Conservation (phyloP, 1,140 invertebrate genomes). For the Heliconius nattereri region DNA sequence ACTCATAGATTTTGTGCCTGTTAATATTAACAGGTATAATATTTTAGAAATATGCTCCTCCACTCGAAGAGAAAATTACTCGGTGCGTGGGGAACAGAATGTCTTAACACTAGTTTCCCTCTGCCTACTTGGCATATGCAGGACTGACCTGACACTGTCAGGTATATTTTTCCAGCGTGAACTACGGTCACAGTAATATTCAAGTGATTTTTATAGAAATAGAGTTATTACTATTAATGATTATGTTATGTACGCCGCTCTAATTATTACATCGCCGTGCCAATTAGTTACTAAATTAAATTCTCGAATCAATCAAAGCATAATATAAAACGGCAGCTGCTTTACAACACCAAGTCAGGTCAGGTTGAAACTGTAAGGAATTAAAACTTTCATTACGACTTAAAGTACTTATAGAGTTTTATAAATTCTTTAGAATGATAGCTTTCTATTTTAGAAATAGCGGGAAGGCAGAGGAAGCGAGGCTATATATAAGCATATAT, state of each 20-base stretch:
- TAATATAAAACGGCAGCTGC: slow-evolving; percentile 9
- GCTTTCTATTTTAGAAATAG: too few species aligned
- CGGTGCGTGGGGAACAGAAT: neutral
- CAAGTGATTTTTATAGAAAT: neutral
- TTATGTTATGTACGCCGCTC: neutral
- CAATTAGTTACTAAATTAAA: slow-evolving; percentile 4
- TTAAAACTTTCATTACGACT: neutral
- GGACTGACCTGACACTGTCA: too few species aligned
- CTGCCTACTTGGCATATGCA: too few species aligned
- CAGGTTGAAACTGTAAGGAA: neutral
- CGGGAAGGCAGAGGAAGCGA: too few species aligned
- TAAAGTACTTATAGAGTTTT: neutral
- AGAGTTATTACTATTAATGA: neutral
- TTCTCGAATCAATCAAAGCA: slow-evolving; percentile 3
- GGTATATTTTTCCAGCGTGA: too few species aligned
- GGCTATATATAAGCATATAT: too few species aligned
- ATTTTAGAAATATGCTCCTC: too few species aligned
- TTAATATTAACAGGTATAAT: too few species aligned
- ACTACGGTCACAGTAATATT: neutral
- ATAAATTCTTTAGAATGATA: neutral
- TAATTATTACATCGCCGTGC: neutral
- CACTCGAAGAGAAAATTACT: too few species aligned
- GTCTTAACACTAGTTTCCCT: neutral
- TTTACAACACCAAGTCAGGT: neutral
- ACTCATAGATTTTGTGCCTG: too few species aligned